Conservation (phyloP, 2,888 invertebrate species). For the Drosophila prolongata region DNA sequence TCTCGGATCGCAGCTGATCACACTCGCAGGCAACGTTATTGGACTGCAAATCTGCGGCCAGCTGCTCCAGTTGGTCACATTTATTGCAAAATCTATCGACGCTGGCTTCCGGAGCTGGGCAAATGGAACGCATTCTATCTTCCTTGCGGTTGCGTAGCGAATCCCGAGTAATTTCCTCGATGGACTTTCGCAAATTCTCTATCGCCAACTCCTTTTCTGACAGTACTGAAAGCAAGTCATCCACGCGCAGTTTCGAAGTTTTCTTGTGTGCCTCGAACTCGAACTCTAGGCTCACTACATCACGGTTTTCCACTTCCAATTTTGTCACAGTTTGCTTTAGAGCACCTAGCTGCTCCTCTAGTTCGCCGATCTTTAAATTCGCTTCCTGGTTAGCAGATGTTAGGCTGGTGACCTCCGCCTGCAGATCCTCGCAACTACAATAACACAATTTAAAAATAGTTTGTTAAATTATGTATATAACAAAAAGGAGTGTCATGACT, state of each 20-base stretch:
- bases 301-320: conserved; percentile 79
- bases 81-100: conserved; percentile 30
- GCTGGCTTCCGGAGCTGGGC: conserved; percentile 23
- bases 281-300: conserved; percentile 84
- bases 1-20: conserved; percentile 65
- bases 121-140: conserved; percentile 70
- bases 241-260: conserved; percentile 69
- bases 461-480: not conserved
- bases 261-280: conserved; percentile 85
- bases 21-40: conserved; percentile 54
- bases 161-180: conserved; percentile 61
- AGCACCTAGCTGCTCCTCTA: conserved; percentile 82
- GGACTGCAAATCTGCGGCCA: conserved; percentile 25
- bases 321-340: conserved; percentile 63
- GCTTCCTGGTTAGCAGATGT: conserved; percentile 60
- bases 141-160: conserved; percentile 74
- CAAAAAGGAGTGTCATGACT: too few species aligned
- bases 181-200: conserved; percentile 61
- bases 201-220: conserved; percentile 83
- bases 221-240: conserved; percentile 85
- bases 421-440: conserved; percentile 64
- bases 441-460: not conserved
- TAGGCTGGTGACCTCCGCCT: conserved; percentile 59
- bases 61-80: conserved; percentile 65
- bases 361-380: conserved; percentile 85